phyloP scores from a whole-genome alignment of 1,140 invertebrate species.

The Aphis craccivora region DNA sequence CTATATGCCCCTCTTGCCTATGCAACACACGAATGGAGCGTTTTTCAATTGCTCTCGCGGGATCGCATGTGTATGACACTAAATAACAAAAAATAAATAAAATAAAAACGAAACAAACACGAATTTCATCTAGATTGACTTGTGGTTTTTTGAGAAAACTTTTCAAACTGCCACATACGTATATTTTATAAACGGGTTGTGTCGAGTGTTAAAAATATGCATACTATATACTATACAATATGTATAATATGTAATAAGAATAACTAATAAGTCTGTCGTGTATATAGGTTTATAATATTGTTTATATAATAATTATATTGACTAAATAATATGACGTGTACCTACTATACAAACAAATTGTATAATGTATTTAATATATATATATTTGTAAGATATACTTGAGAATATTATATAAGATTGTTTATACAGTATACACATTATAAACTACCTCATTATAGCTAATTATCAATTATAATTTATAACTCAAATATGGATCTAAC shows the following conservation, averaged over 20 bases:
- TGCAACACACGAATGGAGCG: conserved; percentile 17
- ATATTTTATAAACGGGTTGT: background rate
- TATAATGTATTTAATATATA: background rate
- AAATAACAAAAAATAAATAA: conserved; percentile 20
- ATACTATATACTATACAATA: background rate
- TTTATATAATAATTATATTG: background rate
- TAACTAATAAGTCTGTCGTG: background rate
- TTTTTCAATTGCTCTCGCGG: background rate
- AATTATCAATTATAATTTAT: background rate
- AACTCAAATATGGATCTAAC: background rate
- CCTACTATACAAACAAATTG: background rate
- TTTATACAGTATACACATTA: background rate
- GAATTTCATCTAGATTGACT: background rate
- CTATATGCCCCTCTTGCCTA: background rate
- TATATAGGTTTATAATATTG: background rate
- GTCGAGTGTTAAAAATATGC: background rate
- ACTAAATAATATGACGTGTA: background rate
- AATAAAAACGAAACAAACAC: background rate
- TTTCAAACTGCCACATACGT: background rate
- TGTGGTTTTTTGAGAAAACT: conserved; percentile 7
- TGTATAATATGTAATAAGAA: too few species aligned
- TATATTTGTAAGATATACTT: background rate
- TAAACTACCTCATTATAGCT: background rate
- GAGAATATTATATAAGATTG: background rate
- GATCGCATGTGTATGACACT: conserved; percentile 35